A percentile compares a stretch with the other conserved stretches of the same genome.
Conservation (phyloP, 2,888 invertebrate species). For the Hypomecis punctinalis region DNA sequence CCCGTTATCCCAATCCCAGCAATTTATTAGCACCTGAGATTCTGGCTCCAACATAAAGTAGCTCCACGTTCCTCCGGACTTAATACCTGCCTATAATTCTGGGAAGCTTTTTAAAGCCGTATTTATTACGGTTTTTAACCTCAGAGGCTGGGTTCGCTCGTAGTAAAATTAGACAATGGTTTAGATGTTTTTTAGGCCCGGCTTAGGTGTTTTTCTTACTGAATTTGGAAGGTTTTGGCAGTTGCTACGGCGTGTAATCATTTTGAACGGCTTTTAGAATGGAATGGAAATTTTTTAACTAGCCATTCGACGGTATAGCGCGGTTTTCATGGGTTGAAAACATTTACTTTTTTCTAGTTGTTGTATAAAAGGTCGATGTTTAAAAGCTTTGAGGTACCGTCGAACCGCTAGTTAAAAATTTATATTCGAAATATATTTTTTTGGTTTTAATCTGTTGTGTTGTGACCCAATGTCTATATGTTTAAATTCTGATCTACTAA, state of each 20-base stretch:
- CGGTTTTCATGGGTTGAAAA: too few species aligned
- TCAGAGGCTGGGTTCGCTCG: conserved; percentile 7
- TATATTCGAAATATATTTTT: too few species aligned
- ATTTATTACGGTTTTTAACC: conserved; percentile 27
- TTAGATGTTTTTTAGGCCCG: conserved; percentile 7
- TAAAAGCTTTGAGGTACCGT: too few species aligned
- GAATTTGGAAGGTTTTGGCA: not conserved
- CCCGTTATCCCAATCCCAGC: conserved; percentile 12
- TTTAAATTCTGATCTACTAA: too few species aligned
- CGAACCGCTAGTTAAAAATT: too few species aligned
- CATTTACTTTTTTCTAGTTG: too few species aligned
- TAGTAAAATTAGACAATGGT: conserved; percentile 17
- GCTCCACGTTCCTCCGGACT: conserved; percentile 18
- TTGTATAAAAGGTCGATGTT: too few species aligned
- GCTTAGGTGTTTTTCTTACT: not conserved
- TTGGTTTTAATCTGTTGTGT: too few species aligned
- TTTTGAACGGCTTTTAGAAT: not conserved
- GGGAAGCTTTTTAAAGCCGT: conserved; percentile 25
- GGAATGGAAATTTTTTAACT: too few species aligned
- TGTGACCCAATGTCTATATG: too few species aligned
- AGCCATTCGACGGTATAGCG: too few species aligned
- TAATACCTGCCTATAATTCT: conserved; percentile 24
- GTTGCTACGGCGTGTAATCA: not conserved
- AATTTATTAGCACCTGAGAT: conserved; percentile 22
- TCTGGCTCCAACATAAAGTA: conserved; percentile 19